phyloP scores from a whole-genome alignment of 2,888 invertebrate genomes.

The Holacanthella duospinosa region DNA sequence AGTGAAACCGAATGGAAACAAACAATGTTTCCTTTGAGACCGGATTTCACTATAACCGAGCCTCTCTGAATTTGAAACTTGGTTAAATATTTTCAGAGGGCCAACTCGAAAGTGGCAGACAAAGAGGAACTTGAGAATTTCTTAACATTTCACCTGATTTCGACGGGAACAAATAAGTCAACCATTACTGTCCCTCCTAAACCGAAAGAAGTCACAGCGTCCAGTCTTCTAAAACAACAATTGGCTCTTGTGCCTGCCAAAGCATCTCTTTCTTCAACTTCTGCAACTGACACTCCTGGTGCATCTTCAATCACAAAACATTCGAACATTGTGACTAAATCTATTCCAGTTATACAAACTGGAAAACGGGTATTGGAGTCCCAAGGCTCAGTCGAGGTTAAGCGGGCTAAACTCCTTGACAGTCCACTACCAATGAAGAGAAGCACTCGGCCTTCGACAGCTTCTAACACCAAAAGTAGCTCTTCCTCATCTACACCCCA shows the following conservation, averaged over 20 bases:
- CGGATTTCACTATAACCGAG: too few species aligned
- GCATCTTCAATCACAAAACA: too few species aligned
- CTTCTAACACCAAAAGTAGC: background rate
- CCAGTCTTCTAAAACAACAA: conserved; percentile 15
- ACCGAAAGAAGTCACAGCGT: conserved; percentile 31
- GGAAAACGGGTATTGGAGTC: background rate
- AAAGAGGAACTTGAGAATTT: conserved; percentile 20
- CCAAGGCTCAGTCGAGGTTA: background rate
- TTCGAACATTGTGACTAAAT: background rate
- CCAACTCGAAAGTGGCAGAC: background rate
- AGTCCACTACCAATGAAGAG: background rate
- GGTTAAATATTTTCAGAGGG: too few species aligned
- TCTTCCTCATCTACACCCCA: background rate
- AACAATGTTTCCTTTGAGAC: too few species aligned
- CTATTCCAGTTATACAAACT: background rate
- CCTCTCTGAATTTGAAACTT: too few species aligned
- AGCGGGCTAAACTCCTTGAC: background rate
- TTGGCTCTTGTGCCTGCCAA: background rate
- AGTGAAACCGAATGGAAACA: too few species aligned
- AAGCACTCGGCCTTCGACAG: background rate
- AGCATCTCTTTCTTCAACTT: background rate
- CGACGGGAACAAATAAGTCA: conserved; percentile 27
- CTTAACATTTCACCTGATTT: conserved; percentile 34
- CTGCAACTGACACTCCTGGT: background rate
- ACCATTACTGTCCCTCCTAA: conserved; percentile 32